Evolutionary conservation across 2,797 vertebrate genomes (phyloP), one percentile per base, ranked within the genome.

Genomic region (Crocidura indochinensis): DNA sequence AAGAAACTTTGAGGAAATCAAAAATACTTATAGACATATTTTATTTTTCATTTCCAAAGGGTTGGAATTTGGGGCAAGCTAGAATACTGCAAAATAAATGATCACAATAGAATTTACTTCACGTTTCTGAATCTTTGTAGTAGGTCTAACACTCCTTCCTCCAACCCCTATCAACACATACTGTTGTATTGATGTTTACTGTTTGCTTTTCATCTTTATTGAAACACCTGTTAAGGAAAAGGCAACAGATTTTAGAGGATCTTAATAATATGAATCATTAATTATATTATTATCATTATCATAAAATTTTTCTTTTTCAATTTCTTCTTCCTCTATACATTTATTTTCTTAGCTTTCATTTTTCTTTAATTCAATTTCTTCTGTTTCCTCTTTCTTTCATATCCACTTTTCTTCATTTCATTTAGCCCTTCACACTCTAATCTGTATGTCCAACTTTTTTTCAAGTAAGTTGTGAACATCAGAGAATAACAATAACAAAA

Each of bases 31-130:
- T 85, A 79, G 91, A 46, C 94, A 60, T 7, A 29, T 69, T 60
- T 24, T 65, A 44, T 80, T 90, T 88, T 68, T 71, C 3, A 44
- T 95, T 96, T 95, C 47, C 71, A 93, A 89, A 88, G 8, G 53
- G 31, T 27, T 91, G 26, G 68, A 75, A 81, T 93, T 73, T 69
- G 73, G 64, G n/a, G 38, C 17, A 29, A 3, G 24, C 10, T 24
- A 44, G 72, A 44, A 68, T 75, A n/a, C n/a, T 87, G 46, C 20
- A 82, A 75, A 60, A 64, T 76, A 38, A 20, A 10, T 67, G 6
- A 14, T 80, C n/a, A 73, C 74, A 31, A 75, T 20, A 86, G 27
- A 74, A 72, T 86, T 74, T 31, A 22, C 65, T 81, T 89, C 19
- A 67, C 51, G 51, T 62, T 91, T n/a, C 82, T 56, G 62, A 77